Percentiles rank a stretch among this genome's conserved stretches.
Conservation (phyloP, 1,140 invertebrate genomes). For the Lepidurus couesii region DNA sequence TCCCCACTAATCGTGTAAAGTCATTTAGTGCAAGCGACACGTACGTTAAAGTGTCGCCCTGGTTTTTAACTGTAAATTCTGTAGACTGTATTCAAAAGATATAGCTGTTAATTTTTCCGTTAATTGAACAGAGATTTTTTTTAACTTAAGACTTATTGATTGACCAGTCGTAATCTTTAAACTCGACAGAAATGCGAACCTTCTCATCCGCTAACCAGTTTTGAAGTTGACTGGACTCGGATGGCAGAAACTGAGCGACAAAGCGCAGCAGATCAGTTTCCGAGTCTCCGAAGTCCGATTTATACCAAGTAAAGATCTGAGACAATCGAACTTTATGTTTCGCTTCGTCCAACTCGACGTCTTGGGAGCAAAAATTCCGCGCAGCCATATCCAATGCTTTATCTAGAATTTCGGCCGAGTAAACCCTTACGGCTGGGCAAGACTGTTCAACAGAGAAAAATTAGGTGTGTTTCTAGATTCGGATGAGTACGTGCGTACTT, state of each 20-base stretch:
- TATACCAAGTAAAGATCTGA: conserved; percentile 44
- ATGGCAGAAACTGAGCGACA: background rate
- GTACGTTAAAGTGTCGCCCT: background rate
- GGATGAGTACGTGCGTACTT: conserved; percentile 14
- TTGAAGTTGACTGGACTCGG: background rate
- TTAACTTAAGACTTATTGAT: background rate
- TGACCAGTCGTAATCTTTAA: conserved; percentile 31
- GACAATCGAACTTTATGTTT: conserved; percentile 40
- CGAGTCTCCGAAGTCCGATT: conserved; percentile 43
- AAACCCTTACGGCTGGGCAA: conserved; percentile 45
- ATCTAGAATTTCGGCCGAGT: conserved; percentile 42
- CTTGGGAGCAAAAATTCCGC: conserved; percentile 42
- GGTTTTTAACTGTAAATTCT: background rate
- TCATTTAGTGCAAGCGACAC: background rate
- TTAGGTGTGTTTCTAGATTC: background rate
- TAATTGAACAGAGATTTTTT: background rate
- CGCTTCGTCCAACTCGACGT: conserved; percentile 38
- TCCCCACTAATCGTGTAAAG: background rate
- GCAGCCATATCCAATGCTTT: conserved; percentile 41
- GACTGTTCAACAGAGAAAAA: conserved; percentile 38
- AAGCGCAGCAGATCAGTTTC: conserved; percentile 36
- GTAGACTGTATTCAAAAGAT: background rate
- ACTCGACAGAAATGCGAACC: background rate
- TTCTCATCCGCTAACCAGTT: background rate
- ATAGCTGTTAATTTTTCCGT: background rate